A percentile compares a stretch with the other conserved stretches of the same genome.
phyloP scores from a whole-genome alignment of 1,140 invertebrate species.

The Leptonema lineaticorne region DNA sequence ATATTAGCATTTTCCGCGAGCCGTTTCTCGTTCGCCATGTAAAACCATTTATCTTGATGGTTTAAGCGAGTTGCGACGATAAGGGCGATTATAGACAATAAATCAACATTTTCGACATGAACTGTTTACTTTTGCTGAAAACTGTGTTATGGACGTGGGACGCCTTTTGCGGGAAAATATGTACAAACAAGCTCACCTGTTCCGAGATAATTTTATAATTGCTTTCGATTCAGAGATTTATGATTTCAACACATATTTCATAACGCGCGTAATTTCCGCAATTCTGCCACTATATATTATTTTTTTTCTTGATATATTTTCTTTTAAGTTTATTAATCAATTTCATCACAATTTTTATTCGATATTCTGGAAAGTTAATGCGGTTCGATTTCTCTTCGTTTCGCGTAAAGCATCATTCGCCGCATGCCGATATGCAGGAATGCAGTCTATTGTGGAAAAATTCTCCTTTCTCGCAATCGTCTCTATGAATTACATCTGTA shows the following conservation, averaged over 20 bases:
- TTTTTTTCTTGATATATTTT: too few species aligned
- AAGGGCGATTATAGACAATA: conserved; percentile 19
- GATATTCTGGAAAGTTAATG: background rate
- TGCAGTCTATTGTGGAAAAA: conserved; percentile 5
- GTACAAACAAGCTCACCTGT: conserved; percentile 21
- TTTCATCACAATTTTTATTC: too few species aligned
- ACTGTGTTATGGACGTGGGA: conserved; percentile 2
- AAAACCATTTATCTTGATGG: conserved; percentile 17
- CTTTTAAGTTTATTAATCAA: too few species aligned
- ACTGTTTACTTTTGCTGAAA: conserved; percentile 19
- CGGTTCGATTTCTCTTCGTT: background rate
- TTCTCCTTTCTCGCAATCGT: conserved; percentile 13
- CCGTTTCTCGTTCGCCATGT: conserved; percentile 12
- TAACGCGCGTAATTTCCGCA: background rate
- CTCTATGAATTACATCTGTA: conserved; percentile 1
- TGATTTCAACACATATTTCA: conserved; percentile 11
- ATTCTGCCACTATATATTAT: too few species aligned
- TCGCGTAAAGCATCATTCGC: background rate
- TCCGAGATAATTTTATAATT: conserved; percentile 21
- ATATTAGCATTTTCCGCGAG: conserved; percentile 16
- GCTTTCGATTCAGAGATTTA: conserved; percentile 20
- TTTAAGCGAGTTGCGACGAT: conserved; percentile 16
- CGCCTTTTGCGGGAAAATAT: conserved; percentile 17
- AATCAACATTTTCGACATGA: conserved; percentile 7
- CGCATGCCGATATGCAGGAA: background rate